These are phyloP conservation scores for Scaptomyza parva DNA, from an alignment of 2,888 invertebrate genomes.

Conservation along the genomic window DNA sequence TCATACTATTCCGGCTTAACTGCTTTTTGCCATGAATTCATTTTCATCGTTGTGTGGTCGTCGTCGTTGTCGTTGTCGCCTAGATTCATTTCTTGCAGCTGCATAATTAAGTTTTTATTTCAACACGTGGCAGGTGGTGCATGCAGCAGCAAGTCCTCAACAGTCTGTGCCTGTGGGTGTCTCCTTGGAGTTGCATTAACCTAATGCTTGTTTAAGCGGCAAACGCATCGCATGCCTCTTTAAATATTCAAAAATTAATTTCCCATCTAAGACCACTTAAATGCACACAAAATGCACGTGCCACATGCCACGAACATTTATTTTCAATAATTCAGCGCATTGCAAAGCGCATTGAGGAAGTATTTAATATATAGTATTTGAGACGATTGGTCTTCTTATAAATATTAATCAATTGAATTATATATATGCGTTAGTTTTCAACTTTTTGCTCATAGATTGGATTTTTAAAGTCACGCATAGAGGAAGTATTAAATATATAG, in stretches of 20 bases:
- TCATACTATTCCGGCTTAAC: neutral
- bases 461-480: conserved; percentile 10
- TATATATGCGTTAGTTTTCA: too few relatives aligned
- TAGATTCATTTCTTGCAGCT: conserved; percentile 15
- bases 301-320: neutral
- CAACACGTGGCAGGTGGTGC: conserved; percentile 35
- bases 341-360: neutral
- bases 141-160: conserved; percentile 1
- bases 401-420: too few relatives aligned
- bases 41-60: neutral
- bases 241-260: conserved; percentile 77
- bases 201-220: conserved; percentile 73
- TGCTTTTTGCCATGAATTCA: neutral
- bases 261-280: conserved; percentile 54
- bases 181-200: conserved; percentile 74
- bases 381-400: too few relatives aligned
- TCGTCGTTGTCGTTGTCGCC: conserved; percentile 1
- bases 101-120: conserved; percentile 72
- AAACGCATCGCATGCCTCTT: conserved; percentile 55
- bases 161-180: conserved; percentile 11
- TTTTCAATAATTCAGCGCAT: neutral
- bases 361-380: too few relatives aligned
- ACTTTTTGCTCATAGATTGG: conserved; percentile 12
- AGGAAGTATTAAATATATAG: too few relatives aligned
- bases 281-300: conserved; percentile 30